These are phyloP conservation scores for Penaeus indicus DNA, from an alignment of 1,140 invertebrate genomes.

Conservation along the genomic window DNA sequence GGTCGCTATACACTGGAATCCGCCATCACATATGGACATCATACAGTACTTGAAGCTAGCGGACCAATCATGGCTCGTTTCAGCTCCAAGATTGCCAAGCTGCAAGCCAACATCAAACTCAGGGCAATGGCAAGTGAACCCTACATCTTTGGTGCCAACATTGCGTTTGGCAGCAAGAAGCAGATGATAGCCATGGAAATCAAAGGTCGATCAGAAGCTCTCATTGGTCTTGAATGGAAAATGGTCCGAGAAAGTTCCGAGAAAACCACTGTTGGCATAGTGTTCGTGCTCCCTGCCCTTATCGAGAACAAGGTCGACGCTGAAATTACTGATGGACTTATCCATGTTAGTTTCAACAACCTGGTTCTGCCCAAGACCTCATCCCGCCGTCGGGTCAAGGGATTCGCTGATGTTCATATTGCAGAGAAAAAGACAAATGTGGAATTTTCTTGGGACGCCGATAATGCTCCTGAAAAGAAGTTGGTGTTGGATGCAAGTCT, in stretches of 20 bases:
- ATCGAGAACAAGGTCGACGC: conserved; percentile 15
- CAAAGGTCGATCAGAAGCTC: not conserved
- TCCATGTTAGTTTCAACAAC: conserved; percentile 34
- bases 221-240: not conserved
- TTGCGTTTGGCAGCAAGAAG: not conserved
- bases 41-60: too few relatives aligned
- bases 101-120: conserved; percentile 1
- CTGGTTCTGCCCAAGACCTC: conserved; percentile 14
- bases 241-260: not conserved
- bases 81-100: not conserved
- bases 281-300: not conserved
- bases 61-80: too few relatives aligned
- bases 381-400: conserved; percentile 33
- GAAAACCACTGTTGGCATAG: not conserved
- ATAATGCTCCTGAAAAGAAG: conserved; percentile 18
- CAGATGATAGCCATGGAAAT: not conserved
- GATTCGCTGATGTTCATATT: conserved; percentile 32
- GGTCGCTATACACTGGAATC: too few relatives aligned
- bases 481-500: conserved; percentile 8
- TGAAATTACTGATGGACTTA: not conserved
- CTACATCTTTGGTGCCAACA: not conserved
- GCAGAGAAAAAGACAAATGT: not conserved
- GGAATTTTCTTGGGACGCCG: conserved; percentile 41
- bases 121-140: not conserved
- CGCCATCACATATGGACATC: too few relatives aligned